Conservation (phyloP, 2,797 vertebrate species). For the Leontopithecus rosalia region DNA sequence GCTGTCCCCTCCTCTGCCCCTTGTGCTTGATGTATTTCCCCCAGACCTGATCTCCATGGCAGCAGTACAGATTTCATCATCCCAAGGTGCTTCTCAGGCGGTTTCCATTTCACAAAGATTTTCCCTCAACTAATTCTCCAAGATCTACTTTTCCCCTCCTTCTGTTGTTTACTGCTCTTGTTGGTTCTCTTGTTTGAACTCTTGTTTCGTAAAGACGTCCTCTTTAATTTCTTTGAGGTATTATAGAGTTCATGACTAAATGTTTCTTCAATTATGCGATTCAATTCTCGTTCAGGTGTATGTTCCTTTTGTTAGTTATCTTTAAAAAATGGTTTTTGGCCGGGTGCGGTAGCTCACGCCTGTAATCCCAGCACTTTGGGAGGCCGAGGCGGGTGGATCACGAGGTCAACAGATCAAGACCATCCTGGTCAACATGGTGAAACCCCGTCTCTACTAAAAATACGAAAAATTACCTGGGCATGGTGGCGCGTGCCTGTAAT, state of each 20-base stretch:
- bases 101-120: neutral
- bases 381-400: no score
- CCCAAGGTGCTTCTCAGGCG: neutral
- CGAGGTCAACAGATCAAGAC: neutral
- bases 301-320: no score
- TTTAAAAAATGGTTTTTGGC: neutral
- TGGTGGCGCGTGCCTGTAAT: neutral
- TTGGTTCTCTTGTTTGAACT: no score
- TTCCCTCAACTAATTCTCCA: neutral
- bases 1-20: neutral
- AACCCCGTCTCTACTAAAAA: neutral
- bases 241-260: no score
- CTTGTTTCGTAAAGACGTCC: no score
- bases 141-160: neutral
- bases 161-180: neutral
- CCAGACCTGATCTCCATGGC: neutral
- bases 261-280: no score
- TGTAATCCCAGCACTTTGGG: no score
- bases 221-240: no score
- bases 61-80: neutral
- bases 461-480: neutral
- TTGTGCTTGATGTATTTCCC: neutral
- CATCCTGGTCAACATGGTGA: neutral
- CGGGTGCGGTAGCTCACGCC: no score
- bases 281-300: no score